Conservation (phyloP, 2,888 invertebrate genomes). For the Leptinotarsa peninsularis region DNA sequence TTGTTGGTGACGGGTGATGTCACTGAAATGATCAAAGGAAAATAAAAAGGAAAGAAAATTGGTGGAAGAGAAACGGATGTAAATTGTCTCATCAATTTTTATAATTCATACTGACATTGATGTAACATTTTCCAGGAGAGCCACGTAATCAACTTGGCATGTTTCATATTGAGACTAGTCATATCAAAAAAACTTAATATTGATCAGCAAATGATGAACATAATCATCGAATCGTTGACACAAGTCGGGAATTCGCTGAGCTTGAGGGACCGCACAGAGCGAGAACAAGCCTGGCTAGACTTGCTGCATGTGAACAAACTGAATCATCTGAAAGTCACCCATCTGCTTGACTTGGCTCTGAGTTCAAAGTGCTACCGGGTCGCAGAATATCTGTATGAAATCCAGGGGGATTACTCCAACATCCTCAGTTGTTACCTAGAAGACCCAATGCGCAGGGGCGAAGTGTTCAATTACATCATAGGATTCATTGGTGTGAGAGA, state of each 20-base stretch:
- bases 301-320: conserved; percentile 74
- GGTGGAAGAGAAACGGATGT: neutral
- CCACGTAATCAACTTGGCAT: conserved; percentile 66
- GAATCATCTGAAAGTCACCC: conserved; percentile 70
- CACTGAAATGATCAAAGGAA: too few relatives aligned
- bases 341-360: conserved; percentile 73
- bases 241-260: conserved; percentile 56
- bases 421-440: conserved; percentile 77
- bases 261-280: conserved; percentile 72
- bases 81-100: too few relatives aligned
- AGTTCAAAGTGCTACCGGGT: conserved; percentile 78
- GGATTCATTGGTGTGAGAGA: conserved; percentile 65
- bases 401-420: conserved; percentile 70
- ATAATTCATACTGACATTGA: too few relatives aligned
- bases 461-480: conserved; percentile 72
- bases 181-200: conserved; percentile 61
- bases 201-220: conserved; percentile 69
- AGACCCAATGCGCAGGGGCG: conserved; percentile 72
- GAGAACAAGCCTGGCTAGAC: conserved; percentile 81
- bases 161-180: conserved; percentile 63
- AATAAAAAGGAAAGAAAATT: neutral
- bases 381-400: conserved; percentile 77
- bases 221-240: conserved; percentile 69
- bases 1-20: too few relatives aligned
- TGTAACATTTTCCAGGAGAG: conserved; percentile 65